Percentiles rank a stretch among this genome's conserved stretches.
Conservation (phyloP, 2,113 vertebrate genomes). For the Canis aureus region DNA sequence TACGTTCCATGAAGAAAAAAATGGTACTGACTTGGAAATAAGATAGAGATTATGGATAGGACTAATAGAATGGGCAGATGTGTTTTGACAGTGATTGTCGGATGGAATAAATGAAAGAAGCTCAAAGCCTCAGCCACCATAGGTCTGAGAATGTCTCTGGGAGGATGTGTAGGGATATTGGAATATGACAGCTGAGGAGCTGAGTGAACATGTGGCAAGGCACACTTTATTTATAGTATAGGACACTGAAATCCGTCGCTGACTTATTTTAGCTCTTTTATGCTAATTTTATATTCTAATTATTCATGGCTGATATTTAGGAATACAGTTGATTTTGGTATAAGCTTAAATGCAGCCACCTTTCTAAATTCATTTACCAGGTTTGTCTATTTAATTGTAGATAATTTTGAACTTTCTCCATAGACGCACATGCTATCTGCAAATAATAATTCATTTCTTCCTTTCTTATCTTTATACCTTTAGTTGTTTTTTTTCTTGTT, state of each 20-base stretch:
- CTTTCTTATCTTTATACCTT: background rate
- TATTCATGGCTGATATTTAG: background rate
- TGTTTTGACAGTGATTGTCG: background rate
- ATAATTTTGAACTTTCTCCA: background rate
- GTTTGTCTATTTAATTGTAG: background rate
- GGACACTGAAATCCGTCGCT: background rate
- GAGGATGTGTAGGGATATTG: background rate
- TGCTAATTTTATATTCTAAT: background rate
- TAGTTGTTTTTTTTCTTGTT: background rate
- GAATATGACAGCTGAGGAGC: background rate
- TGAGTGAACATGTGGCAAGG: background rate
- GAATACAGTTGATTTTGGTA: background rate
- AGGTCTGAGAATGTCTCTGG: background rate
- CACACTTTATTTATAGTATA: background rate
- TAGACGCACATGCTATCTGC: background rate
- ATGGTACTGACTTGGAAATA: background rate
- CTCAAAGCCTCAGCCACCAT: background rate
- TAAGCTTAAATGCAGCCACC: background rate
- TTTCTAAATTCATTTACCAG: background rate
- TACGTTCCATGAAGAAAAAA: background rate
- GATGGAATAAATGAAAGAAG: background rate
- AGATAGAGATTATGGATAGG: background rate
- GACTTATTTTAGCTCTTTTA: background rate
- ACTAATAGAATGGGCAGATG: background rate
- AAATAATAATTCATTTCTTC: background rate